A percentile compares a stretch with the other conserved stretches of the same genome.
These are phyloP conservation scores for Hipposideros armiger DNA, from an alignment of 2,113 vertebrate species.

Conservation along the genomic window DNA sequence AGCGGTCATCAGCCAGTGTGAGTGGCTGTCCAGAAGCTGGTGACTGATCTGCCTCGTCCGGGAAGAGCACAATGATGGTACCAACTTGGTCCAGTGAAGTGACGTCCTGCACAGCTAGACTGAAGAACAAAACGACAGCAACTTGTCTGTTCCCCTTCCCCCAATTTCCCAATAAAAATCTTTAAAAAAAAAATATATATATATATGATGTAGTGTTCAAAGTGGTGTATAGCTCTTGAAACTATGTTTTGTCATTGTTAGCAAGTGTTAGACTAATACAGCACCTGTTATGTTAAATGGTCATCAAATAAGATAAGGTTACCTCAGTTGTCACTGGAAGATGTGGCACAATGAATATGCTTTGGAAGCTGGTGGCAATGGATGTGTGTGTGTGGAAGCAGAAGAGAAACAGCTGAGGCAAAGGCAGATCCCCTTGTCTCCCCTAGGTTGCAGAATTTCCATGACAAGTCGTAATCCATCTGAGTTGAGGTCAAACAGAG, in stretches of 20 bases:
- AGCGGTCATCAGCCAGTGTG: too few relatives aligned
- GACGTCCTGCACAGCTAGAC: too few relatives aligned
- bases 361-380: background rate
- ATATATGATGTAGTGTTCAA: background rate
- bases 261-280: background rate
- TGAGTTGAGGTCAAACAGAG: background rate
- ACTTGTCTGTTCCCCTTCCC: too few relatives aligned
- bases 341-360: background rate
- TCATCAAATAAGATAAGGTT: background rate
- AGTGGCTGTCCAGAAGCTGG: too few relatives aligned
- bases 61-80: too few relatives aligned
- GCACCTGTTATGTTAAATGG: background rate
- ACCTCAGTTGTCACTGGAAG: background rate
- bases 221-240: background rate
- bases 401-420: background rate
- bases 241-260: background rate
- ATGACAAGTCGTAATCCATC: background rate
- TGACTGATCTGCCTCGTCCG: too few relatives aligned
- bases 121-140: too few relatives aligned
- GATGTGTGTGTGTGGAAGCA: background rate
- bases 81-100: too few relatives aligned
- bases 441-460: background rate
- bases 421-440: too few relatives aligned
- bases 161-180: too few relatives aligned
- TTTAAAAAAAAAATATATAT: background rate